These are phyloP conservation scores for Drosophila azteca DNA, from an alignment of 1,140 invertebrate species.

Conservation along the genomic window DNA sequence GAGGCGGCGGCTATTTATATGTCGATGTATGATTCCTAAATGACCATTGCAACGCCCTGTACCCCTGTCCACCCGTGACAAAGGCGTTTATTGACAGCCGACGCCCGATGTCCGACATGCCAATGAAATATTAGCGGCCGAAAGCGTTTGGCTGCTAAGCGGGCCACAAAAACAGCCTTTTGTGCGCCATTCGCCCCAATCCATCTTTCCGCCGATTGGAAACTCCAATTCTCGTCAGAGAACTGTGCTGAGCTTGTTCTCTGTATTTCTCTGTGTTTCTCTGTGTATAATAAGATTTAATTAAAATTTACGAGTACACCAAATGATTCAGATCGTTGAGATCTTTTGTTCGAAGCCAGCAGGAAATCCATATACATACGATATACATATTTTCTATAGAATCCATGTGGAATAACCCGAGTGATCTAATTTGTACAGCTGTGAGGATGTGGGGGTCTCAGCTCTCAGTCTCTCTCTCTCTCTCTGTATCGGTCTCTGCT, in stretches of 20 bases:
- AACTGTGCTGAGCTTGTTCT: slow-evolving; percentile 43
- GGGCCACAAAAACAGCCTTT: slow-evolving; percentile 63
- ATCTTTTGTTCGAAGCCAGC: slow-evolving; percentile 57
- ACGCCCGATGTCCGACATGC: slow-evolving; percentile 61
- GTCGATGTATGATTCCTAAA: slow-evolving; percentile 55
- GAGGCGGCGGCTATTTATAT: slow-evolving; percentile 7
- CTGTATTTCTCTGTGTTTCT: background rate
- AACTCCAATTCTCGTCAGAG: slow-evolving; percentile 65
- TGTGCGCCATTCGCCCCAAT: slow-evolving; percentile 39
- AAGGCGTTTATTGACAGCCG: slow-evolving; percentile 74
- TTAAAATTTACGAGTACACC: slow-evolving; percentile 70
- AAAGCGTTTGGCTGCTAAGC: slow-evolving; percentile 40
- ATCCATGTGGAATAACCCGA: slow-evolving; percentile 66
- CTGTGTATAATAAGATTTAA: slow-evolving; percentile 65
- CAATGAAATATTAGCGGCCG: slow-evolving; percentile 68
- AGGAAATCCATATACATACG: slow-evolving; percentile 57
- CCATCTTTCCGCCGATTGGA: slow-evolving; percentile 43
- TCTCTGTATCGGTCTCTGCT: no score
- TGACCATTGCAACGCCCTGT: slow-evolving; percentile 14
- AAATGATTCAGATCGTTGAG: slow-evolving; percentile 38
- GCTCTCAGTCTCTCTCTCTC: no score
- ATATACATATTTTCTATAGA: no score
- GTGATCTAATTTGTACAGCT: slow-evolving; percentile 72
- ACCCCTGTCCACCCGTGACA: slow-evolving; percentile 21
- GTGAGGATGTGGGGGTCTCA: slow-evolving; percentile 63